A percentile compares a stretch with the other conserved stretches of the same genome.
Conservation (phyloP, 2,113 vertebrate genomes). For the Oryzias curvinotus region DNA sequence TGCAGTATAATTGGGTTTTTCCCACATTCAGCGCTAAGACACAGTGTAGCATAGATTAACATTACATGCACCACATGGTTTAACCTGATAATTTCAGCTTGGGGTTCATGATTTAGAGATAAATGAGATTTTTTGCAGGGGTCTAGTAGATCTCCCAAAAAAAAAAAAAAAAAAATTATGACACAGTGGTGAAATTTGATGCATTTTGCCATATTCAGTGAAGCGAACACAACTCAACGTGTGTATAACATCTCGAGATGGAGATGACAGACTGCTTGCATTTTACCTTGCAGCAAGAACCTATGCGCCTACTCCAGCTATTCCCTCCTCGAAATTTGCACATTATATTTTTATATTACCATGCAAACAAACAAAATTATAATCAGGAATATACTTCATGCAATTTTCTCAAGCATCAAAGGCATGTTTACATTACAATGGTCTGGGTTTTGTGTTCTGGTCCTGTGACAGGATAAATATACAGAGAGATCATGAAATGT, state of each 20-base stretch:
- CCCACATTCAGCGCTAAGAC: no score
- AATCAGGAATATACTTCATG: conserved; percentile 10
- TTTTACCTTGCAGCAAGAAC: conserved; percentile 18
- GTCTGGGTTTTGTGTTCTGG: no score
- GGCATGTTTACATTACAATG: no score
- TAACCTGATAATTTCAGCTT: conserved; percentile 3
- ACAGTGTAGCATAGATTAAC: no score
- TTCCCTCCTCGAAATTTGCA: conserved; percentile 13
- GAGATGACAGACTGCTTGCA: conserved; percentile 36
- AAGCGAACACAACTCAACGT: conserved; percentile 14
- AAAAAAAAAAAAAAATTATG: conserved; percentile 3
- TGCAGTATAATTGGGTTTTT: no score
- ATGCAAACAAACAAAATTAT: not conserved
- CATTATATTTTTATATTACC: not conserved
- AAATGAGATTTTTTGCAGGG: conserved; percentile 6
- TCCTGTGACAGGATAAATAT: no score
- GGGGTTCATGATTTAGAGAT: conserved; percentile 8
- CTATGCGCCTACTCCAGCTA: conserved; percentile 4
- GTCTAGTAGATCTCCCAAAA: conserved; percentile 6
- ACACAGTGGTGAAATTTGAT: conserved; percentile 13
- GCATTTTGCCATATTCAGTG: conserved; percentile 37
- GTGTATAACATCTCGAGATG: conserved; percentile 24
- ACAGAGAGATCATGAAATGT: no score
- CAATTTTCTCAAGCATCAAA: no score
- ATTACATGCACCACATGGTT: conserved; percentile 1